A percentile compares a stretch with the other conserved stretches of the same genome.
Conservation (phyloP, 2,797 vertebrate genomes). For the Enteromius mattozi region DNA sequence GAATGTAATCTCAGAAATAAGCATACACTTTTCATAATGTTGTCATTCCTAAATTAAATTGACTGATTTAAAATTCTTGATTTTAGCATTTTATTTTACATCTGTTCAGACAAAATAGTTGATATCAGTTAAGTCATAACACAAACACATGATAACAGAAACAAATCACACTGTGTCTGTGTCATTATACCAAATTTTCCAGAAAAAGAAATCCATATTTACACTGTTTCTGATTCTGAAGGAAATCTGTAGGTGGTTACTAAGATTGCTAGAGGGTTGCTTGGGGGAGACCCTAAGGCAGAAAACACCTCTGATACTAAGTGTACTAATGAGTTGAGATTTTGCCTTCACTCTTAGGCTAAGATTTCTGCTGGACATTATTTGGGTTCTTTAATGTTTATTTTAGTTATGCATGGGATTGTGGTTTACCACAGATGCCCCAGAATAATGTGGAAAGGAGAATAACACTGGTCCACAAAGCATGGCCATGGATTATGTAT, state of each 20-base stretch:
- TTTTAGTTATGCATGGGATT: neutral
- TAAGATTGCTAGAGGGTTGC: neutral
- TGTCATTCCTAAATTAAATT: neutral
- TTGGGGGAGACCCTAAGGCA: conserved; percentile 14
- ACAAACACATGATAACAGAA: no score
- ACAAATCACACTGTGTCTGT: neutral
- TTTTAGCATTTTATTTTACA: neutral
- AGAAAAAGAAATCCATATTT: neutral
- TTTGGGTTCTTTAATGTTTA: neutral
- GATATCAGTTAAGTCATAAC: no score
- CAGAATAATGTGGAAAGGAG: neutral
- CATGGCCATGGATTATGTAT: neutral
- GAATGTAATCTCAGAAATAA: neutral
- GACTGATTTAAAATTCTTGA: neutral
- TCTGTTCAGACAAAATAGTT: neutral
- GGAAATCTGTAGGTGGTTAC: neutral
- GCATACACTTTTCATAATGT: neutral
- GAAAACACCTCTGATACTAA: neutral
- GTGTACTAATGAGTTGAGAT: conserved; percentile 16
- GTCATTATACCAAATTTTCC: neutral
- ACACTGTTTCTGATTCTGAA: neutral
- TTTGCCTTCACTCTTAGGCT: neutral
- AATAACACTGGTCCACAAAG: conserved; percentile 2
- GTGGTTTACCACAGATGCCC: neutral
- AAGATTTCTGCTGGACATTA: neutral